Base-by-base conservation (phyloP, 2,888 invertebrate genomes). In the Podabrus alpinus region DNA sequence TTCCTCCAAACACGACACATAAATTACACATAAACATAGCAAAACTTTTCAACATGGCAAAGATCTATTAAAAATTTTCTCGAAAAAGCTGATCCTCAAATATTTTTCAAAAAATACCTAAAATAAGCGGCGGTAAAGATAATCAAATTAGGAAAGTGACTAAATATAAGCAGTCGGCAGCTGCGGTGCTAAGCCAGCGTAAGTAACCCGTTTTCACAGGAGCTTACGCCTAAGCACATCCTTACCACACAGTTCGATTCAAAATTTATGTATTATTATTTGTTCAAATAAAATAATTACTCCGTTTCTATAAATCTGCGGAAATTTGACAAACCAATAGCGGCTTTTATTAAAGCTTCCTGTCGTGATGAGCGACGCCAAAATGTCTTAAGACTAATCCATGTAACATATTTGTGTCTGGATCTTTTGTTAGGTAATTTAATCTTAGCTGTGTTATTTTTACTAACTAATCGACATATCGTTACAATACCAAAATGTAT, bases 351-450 rank as follows among this genome's bases (percentile, higher is more conserved):
- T n/a, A 19, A 64, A n/a, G n/a, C 21, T 19, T 62, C 19, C 16
- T 19, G 62, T 29, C 21, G 19, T 67, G 73, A 73, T 68, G 69
- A 73, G 70, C 62, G 76, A 71, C 76, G 76, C 71, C 76, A 67
- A 68, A 66, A 25, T 60, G 73, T 76, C 76, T 77, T 74, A 71
- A 68, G 21, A 68, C 76, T 76, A 78, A 77, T 73, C 72, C 72
- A 66, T n/a, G 74, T 68, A 69, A 69, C 68, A 77, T 74, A 79
- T 79, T 76, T 76, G 73, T 79, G 73, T 72, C 76, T 71, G 68
- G 71, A 73, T 29, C 79, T 75, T 79, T 79, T 79, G 79, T 79
- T 69, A 72, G 62, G 79, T 79, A 78, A 79, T 79, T 73, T 79
- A 79, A 79, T 79, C 77, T 73, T 69, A 67, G 76, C 69, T 69